Evolutionary conservation across 2,113 vertebrate species (phyloP).

Genomic region (Poeciliopsis occidentalis): DNA sequence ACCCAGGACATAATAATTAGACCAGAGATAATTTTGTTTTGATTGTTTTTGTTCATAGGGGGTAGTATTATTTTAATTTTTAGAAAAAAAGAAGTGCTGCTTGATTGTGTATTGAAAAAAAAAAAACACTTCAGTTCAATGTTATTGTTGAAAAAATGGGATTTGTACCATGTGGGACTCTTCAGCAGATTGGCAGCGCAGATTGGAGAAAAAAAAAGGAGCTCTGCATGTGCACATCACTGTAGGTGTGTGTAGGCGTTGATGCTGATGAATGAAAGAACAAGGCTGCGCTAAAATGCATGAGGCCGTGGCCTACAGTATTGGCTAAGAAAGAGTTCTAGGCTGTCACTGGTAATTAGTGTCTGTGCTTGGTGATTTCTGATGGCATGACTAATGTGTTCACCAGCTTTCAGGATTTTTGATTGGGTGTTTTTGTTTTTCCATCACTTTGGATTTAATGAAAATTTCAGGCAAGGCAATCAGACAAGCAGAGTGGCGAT

Average conservation of each 20-base stretch:
- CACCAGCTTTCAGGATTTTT: constrained; percentile 48
- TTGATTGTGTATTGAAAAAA: constrained; percentile 3
- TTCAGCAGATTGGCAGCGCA: constrained; percentile 11
- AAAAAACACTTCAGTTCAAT: not conserved
- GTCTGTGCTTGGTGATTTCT: constrained; percentile 62
- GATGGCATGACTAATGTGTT: constrained; percentile 59
- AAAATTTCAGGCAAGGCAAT: not conserved
- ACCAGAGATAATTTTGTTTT: not conserved
- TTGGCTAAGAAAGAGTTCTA: constrained; percentile 30
- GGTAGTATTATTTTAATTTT: not conserved
- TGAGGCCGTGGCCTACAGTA: constrained; percentile 15
- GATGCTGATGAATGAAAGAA: constrained; percentile 36
- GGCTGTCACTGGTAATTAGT: constrained; percentile 55
- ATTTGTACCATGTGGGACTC: constrained; percentile 23
- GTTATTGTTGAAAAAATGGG: constrained; percentile 7
- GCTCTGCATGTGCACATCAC: constrained; percentile 27
- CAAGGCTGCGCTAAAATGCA: constrained; percentile 14
- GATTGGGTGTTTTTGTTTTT: constrained; percentile 14
- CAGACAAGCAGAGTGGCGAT: not conserved
- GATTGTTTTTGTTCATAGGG: not conserved
- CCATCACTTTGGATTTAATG: not conserved
- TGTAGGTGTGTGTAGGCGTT: constrained; percentile 45
- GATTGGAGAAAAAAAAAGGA: constrained; percentile 27
- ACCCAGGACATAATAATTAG: not conserved
- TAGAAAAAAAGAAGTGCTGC: not conserved